Base-by-base conservation (phyloP, 2,888 invertebrate species). In the Watsonalla cultraria region DNA sequence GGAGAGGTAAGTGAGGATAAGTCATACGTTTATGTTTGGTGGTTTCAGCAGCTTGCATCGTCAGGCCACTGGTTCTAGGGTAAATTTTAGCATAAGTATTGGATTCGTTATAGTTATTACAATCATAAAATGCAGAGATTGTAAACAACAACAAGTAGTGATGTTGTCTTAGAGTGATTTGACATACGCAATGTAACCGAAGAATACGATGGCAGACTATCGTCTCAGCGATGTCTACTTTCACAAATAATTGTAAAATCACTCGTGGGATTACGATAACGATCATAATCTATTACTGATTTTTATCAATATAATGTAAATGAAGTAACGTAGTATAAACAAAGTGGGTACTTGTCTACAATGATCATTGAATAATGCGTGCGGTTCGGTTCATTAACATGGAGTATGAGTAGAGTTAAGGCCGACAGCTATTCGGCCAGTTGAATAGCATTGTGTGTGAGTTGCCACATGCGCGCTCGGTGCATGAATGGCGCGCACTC, bases 401-500 rank as follows among this genome's bases (percentile, higher is more conserved):
- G 57, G 45, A 49, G 42, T n/a, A 57, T 57, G 61, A 65, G 65
- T 66, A 61, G 54, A 64, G 58, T 55, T 62, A 53, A 54, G 52
- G 55, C 46, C 54, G 61, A 61, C 60, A 61, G 57, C 61, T 61
- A 63, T 67, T 69, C 62, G 73, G 67, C 65, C 66, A 68, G 58
- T 61, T 67, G 72, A 80, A 76, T 74, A 73, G 66, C 61, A 68
- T 60, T 59, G 65, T 68, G 68, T 68, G 75, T 72, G 78, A 80
- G 72, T 72, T 76, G 68, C 75, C 74, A 76, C 68, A 67, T 76
- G 76, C 77, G 73, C 73, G 72, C 65, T 69, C 64, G 62, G 56
- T 66, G 76, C 71, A 83, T 86, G 86, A 87, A 87, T 86, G 86
- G 77, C 73, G 67, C 73, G 69, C 72, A 68, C 68, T 78, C 72